Base-by-base conservation (phyloP, 1,140 invertebrate species). In the Drosophila nigrodunni region DNA sequence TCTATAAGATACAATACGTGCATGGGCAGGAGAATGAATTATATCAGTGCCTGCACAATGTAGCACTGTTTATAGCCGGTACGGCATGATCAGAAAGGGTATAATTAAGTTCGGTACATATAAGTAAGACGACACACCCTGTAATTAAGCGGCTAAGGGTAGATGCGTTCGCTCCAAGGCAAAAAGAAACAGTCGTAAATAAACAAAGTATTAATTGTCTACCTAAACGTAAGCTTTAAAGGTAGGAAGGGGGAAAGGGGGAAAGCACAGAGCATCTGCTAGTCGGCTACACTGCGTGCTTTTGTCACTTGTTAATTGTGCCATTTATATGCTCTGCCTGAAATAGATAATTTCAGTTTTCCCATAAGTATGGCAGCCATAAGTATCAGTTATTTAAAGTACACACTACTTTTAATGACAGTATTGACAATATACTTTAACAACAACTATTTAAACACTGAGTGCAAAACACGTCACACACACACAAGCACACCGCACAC, bases 251-350 rank as follows among this genome's bases (percentile, higher is more conserved):
- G 18, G 18, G 2, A 21, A 21, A 21, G 18, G 18, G 18, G 18
- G 2, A 21, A 1, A 1, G 1, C 1, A 21, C 18, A 21, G 18
- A 21, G 39, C 37, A 64, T 41, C 35, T 18, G 5, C 4, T 18
- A 25, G 61, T 52, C 61, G 21, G 2, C 10, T 13, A 34, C 50
- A 9, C 15, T 11, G 8, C 46, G 1, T 2, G 25, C 35, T 6
- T 7, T 5, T 21, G 7, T 30, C 13, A 4, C 21, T 7, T 5
- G 6, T 54, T 61, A 74, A 74, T 74, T 65, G 57, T 46, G 65
- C 57, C 30, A 74, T 74, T 74, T 74, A 69, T 74, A 74, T 74
- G 71, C 71, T 68, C 41, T 39, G 41, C 30, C 57, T 25, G 55
- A 47, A 59, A 46, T 52, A 60, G 34, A 74, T 74, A 61, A 46